phyloP scores from a whole-genome alignment of 2,888 invertebrate genomes.

The Lasioglossum marginatum region DNA sequence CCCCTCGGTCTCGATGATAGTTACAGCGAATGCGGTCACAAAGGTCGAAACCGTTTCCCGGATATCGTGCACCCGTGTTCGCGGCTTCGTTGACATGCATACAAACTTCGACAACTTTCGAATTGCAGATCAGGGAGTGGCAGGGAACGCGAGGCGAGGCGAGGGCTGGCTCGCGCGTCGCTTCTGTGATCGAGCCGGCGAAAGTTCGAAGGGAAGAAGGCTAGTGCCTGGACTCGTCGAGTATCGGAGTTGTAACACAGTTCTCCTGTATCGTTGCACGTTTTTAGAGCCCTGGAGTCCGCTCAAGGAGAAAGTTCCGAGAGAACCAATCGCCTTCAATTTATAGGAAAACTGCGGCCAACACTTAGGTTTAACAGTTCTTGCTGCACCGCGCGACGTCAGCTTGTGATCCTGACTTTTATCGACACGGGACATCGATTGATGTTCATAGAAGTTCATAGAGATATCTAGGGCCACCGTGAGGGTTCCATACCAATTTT shows the following conservation, averaged over 20 bases:
- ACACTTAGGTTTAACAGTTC: background rate
- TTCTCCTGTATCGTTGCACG: background rate
- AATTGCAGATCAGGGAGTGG: conserved; percentile 48
- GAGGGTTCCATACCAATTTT: too few relatives aligned
- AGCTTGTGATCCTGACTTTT: background rate
- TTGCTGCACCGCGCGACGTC: background rate
- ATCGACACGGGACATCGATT: too few relatives aligned
- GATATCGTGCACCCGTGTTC: conserved; percentile 33
- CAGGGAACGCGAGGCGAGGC: background rate
- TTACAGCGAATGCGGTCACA: conserved; percentile 53
- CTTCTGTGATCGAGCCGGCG: conserved; percentile 14
- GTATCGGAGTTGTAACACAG: background rate
- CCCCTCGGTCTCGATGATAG: conserved; percentile 34
- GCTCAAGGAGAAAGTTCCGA: background rate
- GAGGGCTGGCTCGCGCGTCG: conserved; percentile 19
- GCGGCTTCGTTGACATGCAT: conserved; percentile 55
- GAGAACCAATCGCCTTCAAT: background rate
- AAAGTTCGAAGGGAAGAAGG: conserved; percentile 9
- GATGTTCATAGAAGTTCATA: too few relatives aligned
- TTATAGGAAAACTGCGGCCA: background rate
- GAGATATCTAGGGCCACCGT: too few relatives aligned
- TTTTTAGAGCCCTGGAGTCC: background rate
- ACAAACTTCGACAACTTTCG: conserved; percentile 62
- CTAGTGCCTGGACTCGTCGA: background rate
- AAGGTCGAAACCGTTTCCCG: conserved; percentile 44